Base-by-base conservation (phyloP, 2,797 vertebrate species). In the Gouania willdenowi region DNA sequence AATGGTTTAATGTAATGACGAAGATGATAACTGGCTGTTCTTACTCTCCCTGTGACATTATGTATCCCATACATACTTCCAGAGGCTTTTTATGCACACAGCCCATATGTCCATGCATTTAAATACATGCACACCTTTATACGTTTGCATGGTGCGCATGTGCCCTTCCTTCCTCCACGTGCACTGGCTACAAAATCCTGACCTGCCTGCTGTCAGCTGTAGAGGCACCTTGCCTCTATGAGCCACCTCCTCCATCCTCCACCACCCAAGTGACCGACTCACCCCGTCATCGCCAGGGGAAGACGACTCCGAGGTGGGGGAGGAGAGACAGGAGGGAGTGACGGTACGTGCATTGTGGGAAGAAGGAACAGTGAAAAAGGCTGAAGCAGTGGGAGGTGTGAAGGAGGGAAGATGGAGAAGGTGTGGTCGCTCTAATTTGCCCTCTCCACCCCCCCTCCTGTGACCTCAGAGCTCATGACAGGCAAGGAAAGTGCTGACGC, bases 401-500 rank as follows among this genome's bases (percentile, higher is more conserved):
- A 44, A 19, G 24, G 22, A 22, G 19, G 26, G 22, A 21, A 27
- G 38, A 34, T 11, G 2, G 21, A 9, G 37, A 41, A 26, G 50
- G 33, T 3, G 31, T 44, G 50, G 41, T 48, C 49, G 32, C 33
- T 66, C 60, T 71, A 66, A 68, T 69, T 49, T 77, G 66, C 62
- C 77, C 68, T 53, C 65, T 48, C 66, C 52, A 32, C 64, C 55
- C 71, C 49, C 56, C 55, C 38, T 67, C 54, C 55, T 63, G 57
- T 76, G 83, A 85, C 83, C 83, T 83, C 79, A 49, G 71, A 67
- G 66, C 61, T 73, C 58, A 66, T 67, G 74, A 79, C 61, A 66
- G 69, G 36, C 44, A 75, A n/a, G n/a, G 62, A 84, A 84, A 81
- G 49, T 81, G 79, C 79, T 84, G 78, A 82, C 81, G 78, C 76